These are phyloP conservation scores for Zaprionus lachaisei DNA, from an alignment of 1,140 invertebrate genomes.

Conservation along the genomic window DNA sequence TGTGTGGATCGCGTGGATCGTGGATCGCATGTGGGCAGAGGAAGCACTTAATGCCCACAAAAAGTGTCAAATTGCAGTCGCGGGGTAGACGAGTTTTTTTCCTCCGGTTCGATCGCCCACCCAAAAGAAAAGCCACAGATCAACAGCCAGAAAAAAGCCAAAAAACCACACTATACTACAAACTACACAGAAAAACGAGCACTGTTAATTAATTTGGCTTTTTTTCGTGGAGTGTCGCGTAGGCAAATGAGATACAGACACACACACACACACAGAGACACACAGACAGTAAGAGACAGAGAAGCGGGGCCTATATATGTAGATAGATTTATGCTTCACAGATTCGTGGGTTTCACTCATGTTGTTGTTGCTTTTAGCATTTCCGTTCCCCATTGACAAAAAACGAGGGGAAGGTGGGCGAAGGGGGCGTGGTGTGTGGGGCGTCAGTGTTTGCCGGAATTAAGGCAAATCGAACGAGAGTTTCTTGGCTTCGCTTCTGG, in stretches of 20 bases:
- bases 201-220: slow-evolving; percentile 74
- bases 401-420: not conserved
- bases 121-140: slow-evolving; percentile 33
- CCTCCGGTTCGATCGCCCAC: slow-evolving; percentile 52
- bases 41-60: slow-evolving; percentile 84
- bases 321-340: slow-evolving; percentile 41
- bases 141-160: slow-evolving; percentile 17
- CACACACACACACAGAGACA: slow-evolving; percentile 4
- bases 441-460: slow-evolving; percentile 12
- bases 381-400: slow-evolving; percentile 33
- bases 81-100: slow-evolving; percentile 30
- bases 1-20: slow-evolving; percentile 17
- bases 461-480: slow-evolving; percentile 41
- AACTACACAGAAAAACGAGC: slow-evolving; percentile 15
- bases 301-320: slow-evolving; percentile 11
- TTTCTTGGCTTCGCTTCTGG: slow-evolving; percentile 30
- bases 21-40: slow-evolving; percentile 72
- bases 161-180: slow-evolving; percentile 9
- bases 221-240: slow-evolving; percentile 47
- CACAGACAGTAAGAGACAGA: not conserved
- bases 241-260: slow-evolving; percentile 68
- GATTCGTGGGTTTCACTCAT: slow-evolving; percentile 37
- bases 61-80: slow-evolving; percentile 84
- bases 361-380: slow-evolving; percentile 41
- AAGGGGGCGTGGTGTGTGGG: too few relatives aligned